A percentile compares a stretch with the other conserved stretches of the same genome.
phyloP scores from a whole-genome alignment of 1,140 invertebrate species.

The Scaptomyza pallida region DNA sequence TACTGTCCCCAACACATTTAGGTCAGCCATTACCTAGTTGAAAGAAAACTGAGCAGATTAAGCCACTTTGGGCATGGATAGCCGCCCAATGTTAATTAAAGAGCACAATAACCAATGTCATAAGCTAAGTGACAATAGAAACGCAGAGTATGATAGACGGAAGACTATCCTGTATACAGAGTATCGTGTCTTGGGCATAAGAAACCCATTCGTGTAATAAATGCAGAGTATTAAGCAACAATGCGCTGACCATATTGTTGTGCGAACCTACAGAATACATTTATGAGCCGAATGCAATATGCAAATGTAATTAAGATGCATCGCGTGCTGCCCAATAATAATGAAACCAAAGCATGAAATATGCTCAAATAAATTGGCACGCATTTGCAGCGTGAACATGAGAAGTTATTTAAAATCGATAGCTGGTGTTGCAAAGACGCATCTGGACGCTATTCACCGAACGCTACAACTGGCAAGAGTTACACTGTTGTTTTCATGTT shows the following conservation, averaged over 20 bases:
- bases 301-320: slow-evolving; percentile 73
- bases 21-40: slow-evolving; percentile 18
- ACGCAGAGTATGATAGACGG: not conserved
- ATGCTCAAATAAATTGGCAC: not conserved
- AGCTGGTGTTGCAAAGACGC: not conserved
- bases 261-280: slow-evolving; percentile 47
- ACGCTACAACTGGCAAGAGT: not conserved
- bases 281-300: slow-evolving; percentile 60
- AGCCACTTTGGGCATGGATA: slow-evolving; percentile 5
- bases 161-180: not conserved
- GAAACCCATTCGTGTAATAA: not conserved
- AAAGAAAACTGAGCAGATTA: slow-evolving; percentile 9
- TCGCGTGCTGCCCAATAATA: slow-evolving; percentile 30
- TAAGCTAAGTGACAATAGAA: slow-evolving; percentile 4
- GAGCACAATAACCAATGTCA: slow-evolving; percentile 51
- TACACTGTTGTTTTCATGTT: not conserved
- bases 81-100: slow-evolving; percentile 44
- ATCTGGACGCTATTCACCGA: not conserved
- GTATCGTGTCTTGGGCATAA: too few species aligned
- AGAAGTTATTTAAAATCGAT: not conserved
- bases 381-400: not conserved
- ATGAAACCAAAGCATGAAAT: slow-evolving; percentile 1
- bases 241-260: slow-evolving; percentile 1
- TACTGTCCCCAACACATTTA: slow-evolving; percentile 51
- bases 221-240: not conserved